Percentiles rank a stretch among this genome's conserved stretches.
These are phyloP conservation scores for Danio jaintianensis DNA, from an alignment of 2,797 vertebrate genomes.

Conservation along the genomic window DNA sequence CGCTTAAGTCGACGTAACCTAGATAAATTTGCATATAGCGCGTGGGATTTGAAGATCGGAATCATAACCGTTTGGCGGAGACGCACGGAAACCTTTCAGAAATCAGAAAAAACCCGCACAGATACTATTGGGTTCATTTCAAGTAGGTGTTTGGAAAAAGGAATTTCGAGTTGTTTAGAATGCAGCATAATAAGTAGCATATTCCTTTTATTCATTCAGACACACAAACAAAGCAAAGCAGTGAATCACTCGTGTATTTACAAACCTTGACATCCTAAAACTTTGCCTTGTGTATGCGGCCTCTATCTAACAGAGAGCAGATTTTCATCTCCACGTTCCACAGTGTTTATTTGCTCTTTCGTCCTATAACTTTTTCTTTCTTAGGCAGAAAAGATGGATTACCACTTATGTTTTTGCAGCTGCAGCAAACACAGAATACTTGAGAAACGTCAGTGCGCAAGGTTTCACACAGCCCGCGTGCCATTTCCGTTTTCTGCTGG, in stretches of 20 bases:
- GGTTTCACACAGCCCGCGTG: slow-evolving; percentile 42
- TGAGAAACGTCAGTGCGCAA: slow-evolving; percentile 37
- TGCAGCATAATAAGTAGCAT: too few species aligned
- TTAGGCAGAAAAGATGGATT: slow-evolving; percentile 59
- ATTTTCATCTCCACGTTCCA: not conserved
- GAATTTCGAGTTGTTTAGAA: too few species aligned
- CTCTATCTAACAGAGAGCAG: not conserved
- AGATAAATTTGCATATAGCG: too few species aligned
- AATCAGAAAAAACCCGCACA: too few species aligned
- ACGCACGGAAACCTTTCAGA: too few species aligned
- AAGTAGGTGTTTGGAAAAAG: too few species aligned
- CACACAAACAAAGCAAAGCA: not conserved
- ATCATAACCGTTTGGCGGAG: too few species aligned
- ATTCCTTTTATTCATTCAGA: not conserved
- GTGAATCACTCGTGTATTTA: not conserved
- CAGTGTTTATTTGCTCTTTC: not conserved
- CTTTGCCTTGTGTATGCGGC: not conserved
- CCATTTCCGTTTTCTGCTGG: slow-evolving; percentile 53
- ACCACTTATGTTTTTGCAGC: slow-evolving; percentile 51
- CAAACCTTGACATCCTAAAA: not conserved
- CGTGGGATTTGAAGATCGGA: too few species aligned
- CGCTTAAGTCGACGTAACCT: too few species aligned
- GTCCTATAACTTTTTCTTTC: slow-evolving; percentile 34
- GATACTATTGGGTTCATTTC: too few species aligned
- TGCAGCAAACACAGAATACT: slow-evolving; percentile 57